Conservation (phyloP, 2,113 vertebrate species). For the Vidua macroura region DNA sequence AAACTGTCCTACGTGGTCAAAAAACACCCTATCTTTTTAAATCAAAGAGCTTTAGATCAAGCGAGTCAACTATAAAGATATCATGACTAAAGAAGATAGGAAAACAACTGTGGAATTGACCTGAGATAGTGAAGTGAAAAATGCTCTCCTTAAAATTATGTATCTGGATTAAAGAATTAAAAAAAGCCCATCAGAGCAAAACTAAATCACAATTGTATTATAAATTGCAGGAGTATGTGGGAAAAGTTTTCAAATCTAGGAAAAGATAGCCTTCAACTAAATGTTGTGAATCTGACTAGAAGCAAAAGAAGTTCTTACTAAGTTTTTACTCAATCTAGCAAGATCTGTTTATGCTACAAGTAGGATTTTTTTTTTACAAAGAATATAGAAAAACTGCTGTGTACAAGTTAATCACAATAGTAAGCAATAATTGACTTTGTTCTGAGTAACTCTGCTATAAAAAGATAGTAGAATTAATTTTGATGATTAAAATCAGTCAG, state of each 20-base stretch:
- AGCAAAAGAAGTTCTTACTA: background rate
- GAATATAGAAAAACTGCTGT: background rate
- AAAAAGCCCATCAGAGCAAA: background rate
- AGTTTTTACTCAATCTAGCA: background rate
- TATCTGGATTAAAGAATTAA: background rate
- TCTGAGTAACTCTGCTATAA: background rate
- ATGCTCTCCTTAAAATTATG: background rate
- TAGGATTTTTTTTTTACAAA: background rate
- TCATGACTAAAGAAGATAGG: background rate
- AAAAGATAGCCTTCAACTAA: background rate
- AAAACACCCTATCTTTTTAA: background rate
- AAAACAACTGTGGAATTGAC: background rate
- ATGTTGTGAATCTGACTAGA: background rate
- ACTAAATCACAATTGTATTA: background rate
- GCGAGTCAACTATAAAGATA: background rate
- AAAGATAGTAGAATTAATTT: background rate
- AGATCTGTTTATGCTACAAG: background rate
- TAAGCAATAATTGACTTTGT: background rate
- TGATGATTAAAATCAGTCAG: background rate
- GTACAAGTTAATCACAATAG: background rate
- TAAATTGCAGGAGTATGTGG: background rate
- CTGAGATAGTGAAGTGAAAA: background rate
- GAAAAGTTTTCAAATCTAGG: background rate
- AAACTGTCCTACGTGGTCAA: background rate
- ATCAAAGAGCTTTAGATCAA: constrained; percentile 8